A percentile compares a stretch with the other conserved stretches of the same genome.
phyloP scores from a whole-genome alignment of 2,797 vertebrate species.

The Tauraco hartlaubi region DNA sequence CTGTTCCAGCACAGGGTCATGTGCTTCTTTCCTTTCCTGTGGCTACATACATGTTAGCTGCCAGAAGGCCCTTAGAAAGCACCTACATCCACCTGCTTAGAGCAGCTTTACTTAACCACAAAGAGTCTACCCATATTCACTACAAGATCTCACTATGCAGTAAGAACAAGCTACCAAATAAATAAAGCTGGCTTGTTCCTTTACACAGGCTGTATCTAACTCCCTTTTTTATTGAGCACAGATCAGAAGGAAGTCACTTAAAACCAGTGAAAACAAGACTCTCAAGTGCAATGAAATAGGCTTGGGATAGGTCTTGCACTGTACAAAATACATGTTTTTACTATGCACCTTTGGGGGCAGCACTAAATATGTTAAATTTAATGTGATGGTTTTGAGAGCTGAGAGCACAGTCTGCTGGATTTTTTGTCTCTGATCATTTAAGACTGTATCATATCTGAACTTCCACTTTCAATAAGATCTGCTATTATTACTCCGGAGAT shows the following conservation, averaged over 20 bases:
- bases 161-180: neutral
- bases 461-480: neutral
- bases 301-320: neutral
- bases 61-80: neutral
- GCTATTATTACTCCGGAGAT: neutral
- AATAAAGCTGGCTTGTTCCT: neutral
- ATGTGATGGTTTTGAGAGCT: neutral
- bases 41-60: neutral
- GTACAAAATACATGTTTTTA: neutral
- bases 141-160: neutral
- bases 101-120: neutral
- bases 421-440: conserved; percentile 5
- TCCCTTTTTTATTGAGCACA: neutral
- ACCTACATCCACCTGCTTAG: neutral
- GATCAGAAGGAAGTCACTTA: neutral
- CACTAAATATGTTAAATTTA: neutral
- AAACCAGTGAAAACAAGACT: neutral
- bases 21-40: neutral
- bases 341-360: neutral
- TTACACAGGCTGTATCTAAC: neutral
- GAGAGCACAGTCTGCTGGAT: neutral
- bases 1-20: neutral
- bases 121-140: neutral
- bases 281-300: neutral
- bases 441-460: neutral